phyloP scores from a whole-genome alignment of 2,888 invertebrate species.

The Hyposoter dolosus region DNA sequence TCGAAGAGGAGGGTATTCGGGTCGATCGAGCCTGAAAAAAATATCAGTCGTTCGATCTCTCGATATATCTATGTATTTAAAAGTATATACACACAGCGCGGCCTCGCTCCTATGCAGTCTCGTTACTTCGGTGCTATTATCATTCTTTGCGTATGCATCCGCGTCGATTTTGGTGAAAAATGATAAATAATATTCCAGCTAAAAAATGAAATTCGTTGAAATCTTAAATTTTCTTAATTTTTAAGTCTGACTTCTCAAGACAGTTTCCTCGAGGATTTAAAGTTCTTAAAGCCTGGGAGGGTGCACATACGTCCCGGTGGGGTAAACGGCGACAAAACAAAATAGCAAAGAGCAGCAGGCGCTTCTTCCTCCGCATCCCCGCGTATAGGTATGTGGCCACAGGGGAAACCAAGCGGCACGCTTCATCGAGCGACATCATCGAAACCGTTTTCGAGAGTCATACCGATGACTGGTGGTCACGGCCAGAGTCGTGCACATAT shows the following conservation, averaged over 20 bases:
- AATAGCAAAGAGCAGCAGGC: conserved; percentile 17
- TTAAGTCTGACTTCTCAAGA: conserved; percentile 9
- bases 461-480: conserved; percentile 46
- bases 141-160: conserved; percentile 44
- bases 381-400: conserved; percentile 13
- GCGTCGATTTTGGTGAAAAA: not conserved
- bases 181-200: not conserved
- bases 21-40: conserved; percentile 74
- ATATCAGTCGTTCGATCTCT: conserved; percentile 69
- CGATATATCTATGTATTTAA: conserved; percentile 59
- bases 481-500: conserved; percentile 33
- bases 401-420: conserved; percentile 59
- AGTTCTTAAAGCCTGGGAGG: not conserved
- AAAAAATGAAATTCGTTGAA: conserved; percentile 19
- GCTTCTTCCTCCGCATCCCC: not conserved
- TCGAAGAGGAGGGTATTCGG: conserved; percentile 72
- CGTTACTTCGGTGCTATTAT: conserved; percentile 53
- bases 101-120: conserved; percentile 31
- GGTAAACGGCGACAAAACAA: conserved; percentile 6
- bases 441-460: conserved; percentile 57
- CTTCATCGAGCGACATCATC: conserved; percentile 67
- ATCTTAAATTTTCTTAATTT: conserved; percentile 40
- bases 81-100: conserved; percentile 42
- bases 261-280: not conserved
- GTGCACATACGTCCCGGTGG: not conserved